Percentiles rank a stretch among this genome's conserved stretches.
These are phyloP conservation scores for Plebejus anna DNA, from an alignment of 2,888 invertebrate species.

Conservation along the genomic window DNA sequence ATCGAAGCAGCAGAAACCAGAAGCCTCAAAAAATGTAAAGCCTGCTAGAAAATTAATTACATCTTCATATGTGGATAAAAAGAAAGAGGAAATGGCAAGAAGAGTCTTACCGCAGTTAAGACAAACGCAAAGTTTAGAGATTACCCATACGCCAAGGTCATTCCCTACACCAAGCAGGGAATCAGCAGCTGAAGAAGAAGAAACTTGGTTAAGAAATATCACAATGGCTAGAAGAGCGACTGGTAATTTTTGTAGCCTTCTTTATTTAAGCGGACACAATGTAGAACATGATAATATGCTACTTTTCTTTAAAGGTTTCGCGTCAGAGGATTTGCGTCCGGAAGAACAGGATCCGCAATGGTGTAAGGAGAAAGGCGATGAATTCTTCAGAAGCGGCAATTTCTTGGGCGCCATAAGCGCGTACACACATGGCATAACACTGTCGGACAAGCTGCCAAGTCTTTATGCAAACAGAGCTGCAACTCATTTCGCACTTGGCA, in stretches of 20 bases:
- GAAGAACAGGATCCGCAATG: slow-evolving; percentile 92
- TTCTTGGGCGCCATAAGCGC: slow-evolving; percentile 90
- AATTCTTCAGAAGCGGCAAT: slow-evolving; percentile 87
- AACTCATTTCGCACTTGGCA: slow-evolving; percentile 88
- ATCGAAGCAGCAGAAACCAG: slow-evolving; percentile 34
- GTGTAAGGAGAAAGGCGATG: slow-evolving; percentile 89
- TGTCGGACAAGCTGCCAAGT: slow-evolving; percentile 85
- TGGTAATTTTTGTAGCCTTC: slow-evolving; percentile 46
- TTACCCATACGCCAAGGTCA: slow-evolving; percentile 86
- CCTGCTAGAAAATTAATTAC: slow-evolving; percentile 48
- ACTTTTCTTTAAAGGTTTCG: slow-evolving; percentile 75
- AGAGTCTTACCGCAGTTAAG: slow-evolving; percentile 79
- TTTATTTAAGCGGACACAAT: background rate
- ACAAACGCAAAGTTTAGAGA: slow-evolving; percentile 77
- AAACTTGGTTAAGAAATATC: slow-evolving; percentile 90
- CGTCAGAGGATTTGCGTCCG: slow-evolving; percentile 84
- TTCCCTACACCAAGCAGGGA: slow-evolving; percentile 92
- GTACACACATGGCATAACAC: slow-evolving; percentile 87
- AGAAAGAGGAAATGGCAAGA: slow-evolving; percentile 55
- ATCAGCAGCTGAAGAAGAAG: slow-evolving; percentile 84
- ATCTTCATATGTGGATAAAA: slow-evolving; percentile 62
- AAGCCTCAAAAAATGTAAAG: slow-evolving; percentile 39
- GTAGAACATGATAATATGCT: background rate
- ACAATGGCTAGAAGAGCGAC: slow-evolving; percentile 84
- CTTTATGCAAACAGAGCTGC: slow-evolving; percentile 88